Evolutionary conservation across 2,888 invertebrate species (phyloP).

Genomic region (Hedya salicella): DNA sequence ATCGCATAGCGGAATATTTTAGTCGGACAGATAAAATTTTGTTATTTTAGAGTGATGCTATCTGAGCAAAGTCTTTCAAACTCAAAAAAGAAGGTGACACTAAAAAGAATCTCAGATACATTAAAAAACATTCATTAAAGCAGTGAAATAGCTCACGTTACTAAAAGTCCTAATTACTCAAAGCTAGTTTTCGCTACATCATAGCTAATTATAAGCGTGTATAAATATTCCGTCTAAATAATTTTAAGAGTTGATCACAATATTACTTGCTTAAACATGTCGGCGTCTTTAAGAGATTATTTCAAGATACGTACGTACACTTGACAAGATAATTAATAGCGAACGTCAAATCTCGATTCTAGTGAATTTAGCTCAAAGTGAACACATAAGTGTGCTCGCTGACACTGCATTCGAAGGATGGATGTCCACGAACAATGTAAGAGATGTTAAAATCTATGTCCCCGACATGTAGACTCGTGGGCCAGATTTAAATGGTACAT

Average conservation of each 20-base stretch:
- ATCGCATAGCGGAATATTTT: no score
- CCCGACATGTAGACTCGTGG: slow-evolving; percentile 70
- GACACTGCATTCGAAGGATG: slow-evolving; percentile 29
- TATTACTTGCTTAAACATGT: slow-evolving; percentile 7
- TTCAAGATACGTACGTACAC: slow-evolving; percentile 12
- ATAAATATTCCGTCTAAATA: not conserved
- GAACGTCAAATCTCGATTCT: slow-evolving; percentile 5
- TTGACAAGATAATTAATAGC: slow-evolving; percentile 38
- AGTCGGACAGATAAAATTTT: no score
- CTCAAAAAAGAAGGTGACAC: no score
- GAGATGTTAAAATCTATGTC: slow-evolving; percentile 70
- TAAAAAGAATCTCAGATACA: no score
- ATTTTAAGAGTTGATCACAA: slow-evolving; percentile 2
- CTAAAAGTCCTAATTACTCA: no score
- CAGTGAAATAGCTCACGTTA: no score
- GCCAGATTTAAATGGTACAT: slow-evolving; percentile 62
- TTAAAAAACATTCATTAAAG: no score
- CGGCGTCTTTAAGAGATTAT: slow-evolving; percentile 16
- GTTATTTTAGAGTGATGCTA: no score
- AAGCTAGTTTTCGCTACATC: not conserved
- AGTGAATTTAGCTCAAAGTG: slow-evolving; percentile 31
- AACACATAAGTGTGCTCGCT: slow-evolving; percentile 26
- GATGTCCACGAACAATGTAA: slow-evolving; percentile 60
- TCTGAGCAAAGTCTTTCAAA: no score
- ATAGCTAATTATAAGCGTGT: not conserved